Base-by-base conservation (phyloP, 2,888 invertebrate species). In the Hesperia comma region DNA sequence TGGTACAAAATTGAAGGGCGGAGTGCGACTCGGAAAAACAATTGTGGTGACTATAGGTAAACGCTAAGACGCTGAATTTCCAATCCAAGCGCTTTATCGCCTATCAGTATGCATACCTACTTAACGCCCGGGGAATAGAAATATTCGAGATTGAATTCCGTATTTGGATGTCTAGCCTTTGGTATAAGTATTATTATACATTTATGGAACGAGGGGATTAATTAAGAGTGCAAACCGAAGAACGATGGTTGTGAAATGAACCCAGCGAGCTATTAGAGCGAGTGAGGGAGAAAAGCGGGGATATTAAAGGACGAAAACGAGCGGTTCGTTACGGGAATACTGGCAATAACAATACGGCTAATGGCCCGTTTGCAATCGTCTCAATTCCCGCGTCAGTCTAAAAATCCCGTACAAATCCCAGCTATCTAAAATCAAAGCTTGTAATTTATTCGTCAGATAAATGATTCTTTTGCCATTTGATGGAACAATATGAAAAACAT, bases 311-410 rank as follows among this genome's bases (percentile, higher is more conserved):
- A 87, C 85, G 90, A 87, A 87, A 91, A 91, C 60, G 66, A 66
- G 66, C 88, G 91, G 88, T 90, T 91, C 89, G 92, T 92, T 91
- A 90, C 90, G 80, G 82, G 79, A 89, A 89, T 87, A 86, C 84
- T 79, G 85, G 88, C 83, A 88, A 92, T 92, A 92, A 92, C 92
- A 92, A 92, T 92, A 90, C 87, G 81, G 84, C 84, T 91, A 92
- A 92, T 90, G 87, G 89, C 77, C 77, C 84, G 81, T 79, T 79
- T 75, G 86, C 85, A 83, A 89, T 87, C 84, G 79, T 85, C 86
- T 86, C 84, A 79, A 84, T 84, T 85, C 86, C 83, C 83, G 80
- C 79, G 81, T 82, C 81, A 75, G 83, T 81, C 86, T 75, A 78
- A 85, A 88, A 86, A 85, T 82, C 81, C 78, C 77, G 74, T 78